Base-by-base conservation (phyloP, 2,797 vertebrate genomes). In the Hapalemur alaotrensis region DNA sequence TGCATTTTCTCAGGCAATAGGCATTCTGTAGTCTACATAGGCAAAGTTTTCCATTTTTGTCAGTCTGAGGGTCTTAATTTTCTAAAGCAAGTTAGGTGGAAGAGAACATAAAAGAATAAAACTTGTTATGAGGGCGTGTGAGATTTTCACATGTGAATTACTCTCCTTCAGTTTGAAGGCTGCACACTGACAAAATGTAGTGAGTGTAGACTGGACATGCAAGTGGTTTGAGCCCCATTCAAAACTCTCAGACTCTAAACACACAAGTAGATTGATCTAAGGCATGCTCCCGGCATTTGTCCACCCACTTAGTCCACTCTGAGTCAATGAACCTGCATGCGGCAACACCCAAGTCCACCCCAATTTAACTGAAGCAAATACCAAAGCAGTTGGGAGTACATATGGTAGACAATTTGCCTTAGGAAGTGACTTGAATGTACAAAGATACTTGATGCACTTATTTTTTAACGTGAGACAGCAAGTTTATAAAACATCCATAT, bases 391-490 rank as follows among this genome's bases (percentile, higher is more conserved):
- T 38, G 95, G 98, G 98, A 99, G 98, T 98, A 98, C 97, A 98
- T 96, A 98, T 14, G 97, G 98, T 99, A 99, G 99, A 98, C 97
- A 98, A 98, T 98, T 98, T 99, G 99, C 99, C 99, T 99, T 99
- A 99, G 99, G 98, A 99, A 98, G 99, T 98, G 98, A 99, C 98
- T 98, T 99, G 99, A 99, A 99, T 99, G 99, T 99, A 99, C 98
- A 99, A 99, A 99, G 98, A 98, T 98, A 99, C 98, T 98, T 98
- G 98, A 99, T 99, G 98, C 98, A 99, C 99, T 99, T 99, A 99
- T 98, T 99, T 99, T 99, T 98, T 98, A 98, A 98, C 97, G 98
- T 95, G 98, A 98, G 98, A 98, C 98, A 98, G 98, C 98, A 97
- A 97, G 98, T 98, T 98, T 98, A 98, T 98, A 98, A 98, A 98